Base-by-base conservation (phyloP, 1,140 invertebrate species). In the Drosophila grimshawi region DNA sequence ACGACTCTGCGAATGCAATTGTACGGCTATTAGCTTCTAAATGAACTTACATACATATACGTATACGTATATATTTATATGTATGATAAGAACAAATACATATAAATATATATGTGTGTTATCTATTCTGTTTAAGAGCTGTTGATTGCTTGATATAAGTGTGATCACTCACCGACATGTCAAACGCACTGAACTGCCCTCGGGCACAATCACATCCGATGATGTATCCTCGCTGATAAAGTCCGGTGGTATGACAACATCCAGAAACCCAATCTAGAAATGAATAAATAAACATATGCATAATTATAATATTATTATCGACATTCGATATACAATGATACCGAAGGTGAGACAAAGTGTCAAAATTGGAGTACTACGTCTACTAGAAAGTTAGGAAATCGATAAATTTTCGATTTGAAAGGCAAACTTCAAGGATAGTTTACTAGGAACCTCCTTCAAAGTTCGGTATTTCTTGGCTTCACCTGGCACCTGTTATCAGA, bases 241-340 rank as follows among this genome's bases (percentile, higher is more conserved):
- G 91, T 97, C 97, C 5, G 97, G 97, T 5, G 97, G 96, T 78
- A 97, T 96, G 11, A 97, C 96, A 11, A 98, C 96, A 51, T 97
- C 95, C 76, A 98, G 93, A 81, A 94, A 95, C 7, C 96, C 96
- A 92, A 97, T 95, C 96, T 97, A 93, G 19, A 93, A 93, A 52
- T 49, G 19, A 19, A 19, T 19, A 51, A 51, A 65, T 45, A 7
- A 37, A n/a, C 27, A 46, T 19, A 19, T 19, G 19, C 19, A 19
- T 1, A 19, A 1, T 19, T 19, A 19, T 19, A 57, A 11, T 5
- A 7, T 33, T 43, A 43, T 43, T n/a, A 43, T 43, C 4, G n/a
- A 3, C 2, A 43, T 4, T 43, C 19, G 19, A 19, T 19, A 19
- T 19, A 19, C 19, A 19, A 19, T 19, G 19, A 19, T 19, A 19